Percentiles rank a stretch among this genome's conserved stretches.
These are phyloP conservation scores for Leptinotarsa defecta DNA, from an alignment of 1,140 invertebrate genomes.

Conservation along the genomic window DNA sequence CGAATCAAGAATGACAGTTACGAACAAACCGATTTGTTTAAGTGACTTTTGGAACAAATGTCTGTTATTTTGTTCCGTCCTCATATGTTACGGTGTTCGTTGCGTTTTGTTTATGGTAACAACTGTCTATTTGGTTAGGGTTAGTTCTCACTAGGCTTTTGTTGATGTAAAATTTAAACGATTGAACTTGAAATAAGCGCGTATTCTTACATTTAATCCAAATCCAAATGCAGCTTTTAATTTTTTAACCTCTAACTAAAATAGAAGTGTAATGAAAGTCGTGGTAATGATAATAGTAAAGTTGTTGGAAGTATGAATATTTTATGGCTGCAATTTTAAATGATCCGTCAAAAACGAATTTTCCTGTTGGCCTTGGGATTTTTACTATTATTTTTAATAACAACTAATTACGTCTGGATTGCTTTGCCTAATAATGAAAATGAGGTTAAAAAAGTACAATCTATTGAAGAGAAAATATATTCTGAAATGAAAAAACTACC, in stretches of 20 bases:
- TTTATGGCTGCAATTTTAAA: constrained; percentile 17
- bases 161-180: neutral
- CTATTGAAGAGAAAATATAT: constrained; percentile 31
- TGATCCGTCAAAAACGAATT: constrained; percentile 22
- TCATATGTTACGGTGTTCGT: neutral
- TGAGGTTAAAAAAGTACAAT: constrained; percentile 23
- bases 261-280: too few relatives aligned
- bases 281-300: neutral
- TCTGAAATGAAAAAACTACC: constrained; percentile 29
- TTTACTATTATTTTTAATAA: constrained; percentile 26
- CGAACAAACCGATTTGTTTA: too few relatives aligned
- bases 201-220: too few relatives aligned
- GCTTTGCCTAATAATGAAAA: constrained; percentile 26
- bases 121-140: neutral
- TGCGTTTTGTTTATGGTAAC: neutral
- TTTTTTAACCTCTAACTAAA: too few relatives aligned
- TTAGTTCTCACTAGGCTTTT: neutral
- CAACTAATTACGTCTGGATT: constrained; percentile 31
- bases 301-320: neutral
- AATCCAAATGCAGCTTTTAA: too few relatives aligned
- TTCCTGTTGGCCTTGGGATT: constrained; percentile 16
- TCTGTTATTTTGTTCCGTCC: neutral
- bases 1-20: too few relatives aligned
- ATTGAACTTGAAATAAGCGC: too few relatives aligned
- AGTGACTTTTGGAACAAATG: too few relatives aligned